These are phyloP conservation scores for Rhodeus uyekii DNA, from an alignment of 2,797 vertebrate species.

Conservation along the genomic window DNA sequence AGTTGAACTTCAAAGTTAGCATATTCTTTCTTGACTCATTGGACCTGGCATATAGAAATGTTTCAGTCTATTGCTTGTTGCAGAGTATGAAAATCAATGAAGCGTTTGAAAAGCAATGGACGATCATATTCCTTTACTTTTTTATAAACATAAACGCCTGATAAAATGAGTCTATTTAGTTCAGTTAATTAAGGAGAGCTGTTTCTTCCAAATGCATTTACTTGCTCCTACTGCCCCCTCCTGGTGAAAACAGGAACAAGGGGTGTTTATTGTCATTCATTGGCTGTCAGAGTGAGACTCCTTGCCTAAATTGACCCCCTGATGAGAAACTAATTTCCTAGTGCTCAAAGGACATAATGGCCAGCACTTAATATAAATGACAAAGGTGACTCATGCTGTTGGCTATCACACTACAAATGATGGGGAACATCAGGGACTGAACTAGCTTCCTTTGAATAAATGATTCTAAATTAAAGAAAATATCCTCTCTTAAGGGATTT, in stretches of 20 bases:
- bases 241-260: slow-evolving; percentile 36
- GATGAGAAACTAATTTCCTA: slow-evolving; percentile 25
- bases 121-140: slow-evolving; percentile 60
- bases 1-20: slow-evolving; percentile 47
- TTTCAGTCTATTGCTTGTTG: slow-evolving; percentile 60
- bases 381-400: slow-evolving; percentile 25
- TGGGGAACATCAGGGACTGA: slow-evolving; percentile 18
- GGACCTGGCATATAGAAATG: slow-evolving; percentile 35
- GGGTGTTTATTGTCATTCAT: background rate
- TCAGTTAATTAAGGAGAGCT: background rate
- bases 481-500: slow-evolving; percentile 22
- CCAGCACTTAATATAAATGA: slow-evolving; percentile 27
- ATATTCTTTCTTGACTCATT: slow-evolving; percentile 32
- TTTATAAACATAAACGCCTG: slow-evolving; percentile 57
- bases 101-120: slow-evolving; percentile 60
- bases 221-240: slow-evolving; percentile 51
- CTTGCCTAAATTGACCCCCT: slow-evolving; percentile 20
- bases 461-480: background rate
- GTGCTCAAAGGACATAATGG: slow-evolving; percentile 7
- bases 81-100: slow-evolving; percentile 63
- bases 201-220: background rate
- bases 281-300: background rate
- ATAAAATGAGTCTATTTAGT: slow-evolving; percentile 43
- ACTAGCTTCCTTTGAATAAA: slow-evolving; percentile 11
- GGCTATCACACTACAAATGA: slow-evolving; percentile 16